Conservation (phyloP, 2,113 vertebrate genomes). For the Rhinogobius similis region DNA sequence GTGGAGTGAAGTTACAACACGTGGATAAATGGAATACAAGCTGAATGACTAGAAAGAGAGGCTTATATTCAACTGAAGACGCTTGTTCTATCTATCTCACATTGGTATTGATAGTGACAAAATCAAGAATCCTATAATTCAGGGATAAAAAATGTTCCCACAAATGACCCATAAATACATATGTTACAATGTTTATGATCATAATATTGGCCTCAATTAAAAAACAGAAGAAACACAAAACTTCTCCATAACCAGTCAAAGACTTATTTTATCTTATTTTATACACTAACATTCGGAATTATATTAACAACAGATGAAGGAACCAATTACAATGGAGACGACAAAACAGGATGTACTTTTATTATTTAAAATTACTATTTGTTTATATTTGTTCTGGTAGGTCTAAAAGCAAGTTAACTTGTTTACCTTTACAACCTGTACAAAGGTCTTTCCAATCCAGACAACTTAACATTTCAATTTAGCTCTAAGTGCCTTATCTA, state of each 20-base stretch:
- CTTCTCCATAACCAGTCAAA: no score
- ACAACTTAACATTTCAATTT: neutral
- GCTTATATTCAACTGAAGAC: neutral
- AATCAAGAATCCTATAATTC: no score
- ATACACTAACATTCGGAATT: neutral
- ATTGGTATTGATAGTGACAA: neutral
- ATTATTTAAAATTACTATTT: neutral
- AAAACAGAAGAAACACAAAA: no score
- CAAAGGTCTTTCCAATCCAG: neutral
- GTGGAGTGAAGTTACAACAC: conserved; percentile 41
- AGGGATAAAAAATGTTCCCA: no score
- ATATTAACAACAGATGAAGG: neutral
- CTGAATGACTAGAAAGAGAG: conserved; percentile 14
- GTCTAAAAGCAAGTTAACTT: neutral
- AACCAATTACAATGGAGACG: neutral
- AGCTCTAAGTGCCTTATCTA: neutral
- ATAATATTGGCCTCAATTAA: no score
- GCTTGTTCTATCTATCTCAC: neutral
- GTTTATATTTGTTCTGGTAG: neutral
- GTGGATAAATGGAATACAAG: conserved; percentile 22
- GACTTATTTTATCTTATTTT: no score
- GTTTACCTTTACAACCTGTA: neutral
- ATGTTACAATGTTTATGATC: no score
- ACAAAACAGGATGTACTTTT: neutral
- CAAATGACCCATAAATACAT: no score